phyloP scores from a whole-genome alignment of 2,797 vertebrate species.

The Protosalanx chinensis region DNA sequence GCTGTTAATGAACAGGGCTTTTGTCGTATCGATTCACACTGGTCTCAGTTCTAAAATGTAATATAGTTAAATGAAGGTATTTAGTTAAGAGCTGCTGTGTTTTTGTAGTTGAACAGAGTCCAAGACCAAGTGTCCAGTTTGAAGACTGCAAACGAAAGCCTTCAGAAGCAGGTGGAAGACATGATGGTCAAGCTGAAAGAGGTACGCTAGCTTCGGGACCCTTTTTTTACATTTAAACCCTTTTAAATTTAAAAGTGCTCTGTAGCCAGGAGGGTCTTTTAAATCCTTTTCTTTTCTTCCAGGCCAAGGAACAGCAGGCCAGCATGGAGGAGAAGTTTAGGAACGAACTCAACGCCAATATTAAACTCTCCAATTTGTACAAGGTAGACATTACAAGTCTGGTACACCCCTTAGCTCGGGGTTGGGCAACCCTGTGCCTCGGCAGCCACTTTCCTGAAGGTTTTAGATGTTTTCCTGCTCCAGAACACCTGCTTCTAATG shows the following conservation, averaged over 20 bases:
- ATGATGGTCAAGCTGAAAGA: constrained; percentile 88
- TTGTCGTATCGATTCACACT: too few species aligned
- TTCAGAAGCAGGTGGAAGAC: constrained; percentile 90
- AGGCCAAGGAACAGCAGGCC: constrained; percentile 90
- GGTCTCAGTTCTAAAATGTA: too few species aligned
- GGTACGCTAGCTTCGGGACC: constrained; percentile 57
- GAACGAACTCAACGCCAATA: constrained; percentile 92
- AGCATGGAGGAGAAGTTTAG: constrained; percentile 89
- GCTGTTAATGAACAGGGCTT: too few species aligned
- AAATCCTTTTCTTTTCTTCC: constrained; percentile 7
- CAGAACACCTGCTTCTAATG: too few species aligned
- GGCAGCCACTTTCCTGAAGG: too few species aligned
- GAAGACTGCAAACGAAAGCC: constrained; percentile 85
- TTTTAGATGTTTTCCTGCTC: too few species aligned
- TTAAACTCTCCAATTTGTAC: constrained; percentile 92
- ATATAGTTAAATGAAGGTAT: too few species aligned
- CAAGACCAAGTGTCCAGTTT: constrained; percentile 85
- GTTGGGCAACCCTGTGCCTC: too few species aligned
- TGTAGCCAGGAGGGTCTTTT: background rate
- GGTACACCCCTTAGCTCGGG: too few species aligned
- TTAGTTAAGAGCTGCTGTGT: background rate
- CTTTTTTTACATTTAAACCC: background rate
- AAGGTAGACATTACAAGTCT: constrained; percentile 74
- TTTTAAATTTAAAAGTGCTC: background rate
- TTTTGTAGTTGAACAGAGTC: constrained; percentile 78